Evolutionary conservation across 2,888 invertebrate genomes (phyloP), one percentile per base, ranked within the genome.

Genomic region (Cephonodes hylas): DNA sequence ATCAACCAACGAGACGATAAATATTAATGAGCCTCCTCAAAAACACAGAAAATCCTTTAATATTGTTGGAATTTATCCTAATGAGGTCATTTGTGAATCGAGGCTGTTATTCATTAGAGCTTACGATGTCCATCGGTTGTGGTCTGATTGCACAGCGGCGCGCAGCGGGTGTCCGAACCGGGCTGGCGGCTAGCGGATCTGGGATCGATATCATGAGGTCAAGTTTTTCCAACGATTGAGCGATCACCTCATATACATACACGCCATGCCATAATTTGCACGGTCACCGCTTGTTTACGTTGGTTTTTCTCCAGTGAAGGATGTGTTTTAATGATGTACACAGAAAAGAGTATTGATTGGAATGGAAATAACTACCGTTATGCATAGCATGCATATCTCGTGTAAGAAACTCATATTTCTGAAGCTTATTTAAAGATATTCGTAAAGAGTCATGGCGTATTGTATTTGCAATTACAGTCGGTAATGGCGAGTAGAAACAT

Each of bases 131-230:
- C n/a, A 15, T 53, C 18, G 53, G 31, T 31, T 53, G 18, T 27
- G 15, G 10, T 31, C 27, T 53, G 27, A 53, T 53, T 53, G 53
- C 27, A 15, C 31, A 31, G 18, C 27, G 53, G 27, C 18, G 27
- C 31, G 15, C 53, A 53, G 53, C 53, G 53, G 53, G 53, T 27
- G 53, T 53, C 10, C 53, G 27, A 8, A 53, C 53, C 8, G 27
- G 53, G 53, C 10, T 10, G 53, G 53, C 53, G 8, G 53, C 53
- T 53, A 3, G 53, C 53, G 53, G 53, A 53, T 53, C 53, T 53
- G 18, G 53, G 53, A 53, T 53, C 53, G 31, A 53, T 20, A 27
- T 53, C 53, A 53, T 3, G 15, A 31, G 53, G 53, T 53, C 53
- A 53, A 53, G 53, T 53, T 53, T 53, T 53, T 53, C 53, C 31